Base-by-base conservation (phyloP, 2,113 vertebrate genomes). In the Thalassoma bifasciatum region DNA sequence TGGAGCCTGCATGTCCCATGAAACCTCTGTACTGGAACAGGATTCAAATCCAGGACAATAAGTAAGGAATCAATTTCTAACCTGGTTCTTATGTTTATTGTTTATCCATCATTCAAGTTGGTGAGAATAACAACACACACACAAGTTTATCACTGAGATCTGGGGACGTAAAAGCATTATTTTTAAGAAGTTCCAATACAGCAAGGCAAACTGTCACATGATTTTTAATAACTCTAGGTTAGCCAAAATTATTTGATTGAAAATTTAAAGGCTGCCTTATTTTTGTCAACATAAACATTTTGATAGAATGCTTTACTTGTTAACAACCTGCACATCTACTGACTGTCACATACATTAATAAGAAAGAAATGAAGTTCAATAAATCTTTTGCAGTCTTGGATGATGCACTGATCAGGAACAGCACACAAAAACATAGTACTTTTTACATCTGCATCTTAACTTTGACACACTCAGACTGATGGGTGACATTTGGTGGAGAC, bases 11-110 rank as follows among this genome's bases (percentile, higher is more conserved):
- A 21, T 96, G 95, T 85, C 98, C 97, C 34, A 99, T 99, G 98
- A 99, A 97, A 87, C 96, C 98, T 44, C 94, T 99, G 66, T 99
- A 99, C 77, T 99, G 98, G 98, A 99, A 91, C 75, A 92, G 98
- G 85, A 99, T 99, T 85, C 98, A 99, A 77, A 91, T 99, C 77
- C 94, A 96, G 83, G 95, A 94, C 72, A 95, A 90, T 77, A 98
- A 96, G 98, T 99, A 95, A 79, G 91, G 60, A n/a, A 24, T 30
- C 12, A 23, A 24, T n/a, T 64, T 34, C 30, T 24, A 66, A 4
- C 8, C 44, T 24, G 5, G 30, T 5, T 64, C 49, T 22, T 2
- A 7, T 19, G 51, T 44, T 30, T 22, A 0, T 7, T 19, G 10
- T 50, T 51, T n/a, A 10, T 22, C 22, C 22, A 9, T 59, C 44